Conservation (phyloP, 2,113 vertebrate genomes). For the Mesoclemmys tuberculata region DNA sequence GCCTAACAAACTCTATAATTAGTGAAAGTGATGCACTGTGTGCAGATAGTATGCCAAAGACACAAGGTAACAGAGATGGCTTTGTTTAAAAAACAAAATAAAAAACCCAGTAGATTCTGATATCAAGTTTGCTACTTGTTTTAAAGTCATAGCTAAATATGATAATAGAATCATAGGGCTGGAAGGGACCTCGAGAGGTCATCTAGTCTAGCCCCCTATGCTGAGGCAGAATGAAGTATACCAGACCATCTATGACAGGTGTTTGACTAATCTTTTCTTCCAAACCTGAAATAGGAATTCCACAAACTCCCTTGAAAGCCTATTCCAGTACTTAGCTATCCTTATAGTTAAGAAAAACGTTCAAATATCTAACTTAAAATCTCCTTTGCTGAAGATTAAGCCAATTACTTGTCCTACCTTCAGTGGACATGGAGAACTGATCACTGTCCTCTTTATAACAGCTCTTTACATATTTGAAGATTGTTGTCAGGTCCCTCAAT, state of each 20-base stretch:
- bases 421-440: neutral
- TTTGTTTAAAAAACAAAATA: neutral
- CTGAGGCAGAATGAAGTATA: neutral
- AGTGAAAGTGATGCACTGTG: neutral
- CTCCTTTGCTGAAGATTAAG: no score
- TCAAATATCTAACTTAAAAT: no score
- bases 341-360: no score
- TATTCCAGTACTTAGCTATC: no score
- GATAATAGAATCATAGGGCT: neutral
- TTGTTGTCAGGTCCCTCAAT: neutral
- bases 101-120: neutral
- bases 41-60: neutral
- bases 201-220: neutral
- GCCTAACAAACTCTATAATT: rapidly evolving
- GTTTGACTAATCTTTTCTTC: no score
- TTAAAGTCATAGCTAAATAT: neutral
- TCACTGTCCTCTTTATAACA: neutral
- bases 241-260: neutral
- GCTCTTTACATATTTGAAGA: neutral
- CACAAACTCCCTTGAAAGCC: no score
- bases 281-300: no score
- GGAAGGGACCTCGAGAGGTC: neutral
- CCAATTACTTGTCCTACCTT: neutral
- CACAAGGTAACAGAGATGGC: rapidly evolving
- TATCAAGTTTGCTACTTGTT: neutral